Conservation (phyloP, 2,113 vertebrate genomes). For the Loxodonta africana region DNA sequence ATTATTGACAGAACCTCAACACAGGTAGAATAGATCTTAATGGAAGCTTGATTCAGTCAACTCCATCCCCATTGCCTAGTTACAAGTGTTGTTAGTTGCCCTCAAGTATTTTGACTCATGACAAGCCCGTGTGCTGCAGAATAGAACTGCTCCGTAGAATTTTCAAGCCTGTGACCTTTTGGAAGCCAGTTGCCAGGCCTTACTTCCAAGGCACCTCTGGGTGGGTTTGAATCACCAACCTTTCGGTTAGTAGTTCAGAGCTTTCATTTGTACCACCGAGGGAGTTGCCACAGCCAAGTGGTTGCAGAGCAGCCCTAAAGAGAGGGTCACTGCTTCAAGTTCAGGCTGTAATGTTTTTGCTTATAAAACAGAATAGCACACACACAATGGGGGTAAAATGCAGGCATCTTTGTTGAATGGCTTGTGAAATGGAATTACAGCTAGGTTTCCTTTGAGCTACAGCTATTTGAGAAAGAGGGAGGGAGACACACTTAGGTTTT, state of each 20-base stretch:
- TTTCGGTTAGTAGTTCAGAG: too few relatives aligned
- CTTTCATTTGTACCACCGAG: too few relatives aligned
- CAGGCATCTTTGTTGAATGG: not conserved
- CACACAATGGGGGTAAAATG: not conserved
- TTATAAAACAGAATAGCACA: not conserved
- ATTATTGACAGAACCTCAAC: not conserved
- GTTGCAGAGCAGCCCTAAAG: not conserved
- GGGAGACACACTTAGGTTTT: not conserved
- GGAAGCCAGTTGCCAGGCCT: too few relatives aligned
- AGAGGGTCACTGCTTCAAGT: not conserved
- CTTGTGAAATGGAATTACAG: constrained; percentile 34
- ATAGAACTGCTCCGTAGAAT: too few relatives aligned
- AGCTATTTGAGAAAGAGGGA: not conserved
- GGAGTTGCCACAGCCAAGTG: not conserved
- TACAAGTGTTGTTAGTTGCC: not conserved
- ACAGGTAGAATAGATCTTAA: not conserved
- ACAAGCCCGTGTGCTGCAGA: too few relatives aligned
- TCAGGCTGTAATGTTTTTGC: not conserved
- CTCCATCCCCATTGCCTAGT: not conserved
- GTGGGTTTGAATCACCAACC: too few relatives aligned
- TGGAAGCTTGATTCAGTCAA: not conserved
- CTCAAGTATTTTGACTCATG: too few relatives aligned
- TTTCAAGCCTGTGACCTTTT: too few relatives aligned
- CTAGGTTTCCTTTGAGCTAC: not conserved
- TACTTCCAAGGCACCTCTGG: too few relatives aligned